These are phyloP conservation scores for Radopholus similis DNA, from an alignment of 1,140 invertebrate species.

Conservation along the genomic window DNA sequence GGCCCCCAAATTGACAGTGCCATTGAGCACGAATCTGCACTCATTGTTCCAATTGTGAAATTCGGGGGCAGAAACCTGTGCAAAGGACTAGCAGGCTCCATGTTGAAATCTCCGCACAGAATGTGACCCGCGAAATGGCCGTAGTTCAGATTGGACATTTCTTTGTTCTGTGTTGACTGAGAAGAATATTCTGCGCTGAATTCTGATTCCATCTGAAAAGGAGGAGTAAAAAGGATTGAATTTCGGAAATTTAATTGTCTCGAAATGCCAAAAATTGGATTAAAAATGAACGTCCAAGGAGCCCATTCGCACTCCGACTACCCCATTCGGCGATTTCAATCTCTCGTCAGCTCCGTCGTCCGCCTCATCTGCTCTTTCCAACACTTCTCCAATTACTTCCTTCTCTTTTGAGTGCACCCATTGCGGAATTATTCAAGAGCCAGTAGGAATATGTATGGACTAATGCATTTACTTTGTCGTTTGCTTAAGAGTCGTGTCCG, in stretches of 20 bases:
- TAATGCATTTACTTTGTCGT: too few species aligned
- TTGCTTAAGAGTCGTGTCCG: too few species aligned
- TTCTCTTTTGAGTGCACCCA: too few species aligned
- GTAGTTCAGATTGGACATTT: not conserved
- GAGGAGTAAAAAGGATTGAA: not conserved
- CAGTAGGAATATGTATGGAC: too few species aligned
- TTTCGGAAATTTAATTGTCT: not conserved
- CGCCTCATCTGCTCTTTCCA: too few species aligned
- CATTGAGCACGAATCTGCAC: conserved; percentile 13
- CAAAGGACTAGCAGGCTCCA: conserved; percentile 10
- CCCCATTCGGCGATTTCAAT: too few species aligned
- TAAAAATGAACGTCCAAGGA: too few species aligned
- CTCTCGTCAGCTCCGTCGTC: too few species aligned
- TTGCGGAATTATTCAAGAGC: too few species aligned
- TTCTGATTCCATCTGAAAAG: conserved; percentile 9
- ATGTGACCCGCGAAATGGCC: conserved; percentile 18
- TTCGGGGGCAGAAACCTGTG: not conserved
- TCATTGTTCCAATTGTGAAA: not conserved
- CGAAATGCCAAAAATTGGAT: not conserved
- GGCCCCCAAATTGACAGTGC: not conserved
- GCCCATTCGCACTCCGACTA: too few species aligned
- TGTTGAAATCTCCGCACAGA: conserved; percentile 25
- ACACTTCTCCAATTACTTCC: too few species aligned
- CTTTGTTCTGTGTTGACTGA: not conserved
- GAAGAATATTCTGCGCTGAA: not conserved